phyloP scores from a whole-genome alignment of 2,797 vertebrate species.

The Fistularia commersonii region DNA sequence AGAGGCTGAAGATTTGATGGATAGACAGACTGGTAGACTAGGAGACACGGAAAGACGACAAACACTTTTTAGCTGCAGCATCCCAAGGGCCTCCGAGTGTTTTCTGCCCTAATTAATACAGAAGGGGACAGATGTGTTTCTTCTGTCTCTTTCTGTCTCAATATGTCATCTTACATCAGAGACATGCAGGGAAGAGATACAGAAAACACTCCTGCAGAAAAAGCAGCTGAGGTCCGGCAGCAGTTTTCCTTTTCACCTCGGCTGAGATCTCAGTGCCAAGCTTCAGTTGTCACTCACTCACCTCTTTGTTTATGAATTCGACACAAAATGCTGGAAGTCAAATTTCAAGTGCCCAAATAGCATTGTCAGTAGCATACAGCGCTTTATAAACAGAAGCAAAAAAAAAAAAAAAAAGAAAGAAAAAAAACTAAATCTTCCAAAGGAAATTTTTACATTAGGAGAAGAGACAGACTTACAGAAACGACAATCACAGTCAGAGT shows the following conservation, averaged over 20 bases:
- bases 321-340: slow-evolving; percentile 11
- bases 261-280: slow-evolving; percentile 8
- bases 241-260: slow-evolving; percentile 13
- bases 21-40: slow-evolving; percentile 9
- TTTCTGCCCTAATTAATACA: slow-evolving; percentile 21
- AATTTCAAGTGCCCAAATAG: slow-evolving; percentile 7
- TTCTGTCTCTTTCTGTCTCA: slow-evolving; percentile 23
- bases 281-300: slow-evolving; percentile 7
- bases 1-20: slow-evolving; percentile 19
- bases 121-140: slow-evolving; percentile 13
- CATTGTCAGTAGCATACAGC: slow-evolving; percentile 6
- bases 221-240: slow-evolving; percentile 9
- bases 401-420: too few relatives aligned
- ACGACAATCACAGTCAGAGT: slow-evolving; percentile 64
- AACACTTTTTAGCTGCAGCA: slow-evolving; percentile 19
- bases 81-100: slow-evolving; percentile 19
- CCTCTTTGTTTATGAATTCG: background rate
- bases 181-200: slow-evolving; percentile 11
- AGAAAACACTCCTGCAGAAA: slow-evolving; percentile 8
- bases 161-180: slow-evolving; percentile 50
- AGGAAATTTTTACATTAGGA: background rate
- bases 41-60: slow-evolving; percentile 5
- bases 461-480: slow-evolving; percentile 12
- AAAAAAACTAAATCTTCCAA: slow-evolving; percentile 4
- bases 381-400: slow-evolving; percentile 1